phyloP scores from a whole-genome alignment of 2,888 invertebrate genomes.

The Drosophila engyochracea region DNA sequence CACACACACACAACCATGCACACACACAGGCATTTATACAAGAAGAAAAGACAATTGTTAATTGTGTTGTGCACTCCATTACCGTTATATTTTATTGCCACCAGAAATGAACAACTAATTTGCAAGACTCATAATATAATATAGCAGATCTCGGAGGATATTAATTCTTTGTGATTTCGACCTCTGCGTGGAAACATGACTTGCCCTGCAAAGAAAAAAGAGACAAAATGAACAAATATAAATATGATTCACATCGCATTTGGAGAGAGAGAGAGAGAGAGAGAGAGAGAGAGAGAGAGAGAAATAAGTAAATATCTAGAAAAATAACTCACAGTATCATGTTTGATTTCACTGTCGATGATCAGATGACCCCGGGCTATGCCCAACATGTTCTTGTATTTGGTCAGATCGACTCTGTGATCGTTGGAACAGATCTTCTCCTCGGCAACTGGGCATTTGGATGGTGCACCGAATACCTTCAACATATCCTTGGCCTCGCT shows the following conservation, averaged over 20 bases:
- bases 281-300: neutral
- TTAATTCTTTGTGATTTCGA: slow-evolving; percentile 82
- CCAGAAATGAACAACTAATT: slow-evolving; percentile 43
- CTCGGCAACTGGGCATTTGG: slow-evolving; percentile 85
- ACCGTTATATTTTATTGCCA: slow-evolving; percentile 59
- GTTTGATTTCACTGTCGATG: slow-evolving; percentile 82
- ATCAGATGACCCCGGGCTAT: slow-evolving; percentile 85
- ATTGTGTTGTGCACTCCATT: slow-evolving; percentile 46
- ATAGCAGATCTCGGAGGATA: neutral
- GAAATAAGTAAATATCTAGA: neutral
- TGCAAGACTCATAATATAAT: slow-evolving; percentile 65
- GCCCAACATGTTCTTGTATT: slow-evolving; percentile 85
- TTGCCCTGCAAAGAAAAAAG: slow-evolving; percentile 73
- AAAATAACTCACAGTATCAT: slow-evolving; percentile 84
- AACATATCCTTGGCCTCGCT: slow-evolving; percentile 77
- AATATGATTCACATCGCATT: neutral
- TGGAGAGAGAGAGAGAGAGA: neutral
- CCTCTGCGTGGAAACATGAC: slow-evolving; percentile 82
- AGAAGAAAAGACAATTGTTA: neutral
- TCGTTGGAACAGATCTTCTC: slow-evolving; percentile 84
- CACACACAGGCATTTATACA: no score
- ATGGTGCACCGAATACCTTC: slow-evolving; percentile 84
- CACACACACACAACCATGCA: no score
- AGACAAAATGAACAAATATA: neutral
- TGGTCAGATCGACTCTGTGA: slow-evolving; percentile 84